Evolutionary conservation across 2,113 vertebrate genomes (phyloP).

Genomic region (Rallus limicola): DNA sequence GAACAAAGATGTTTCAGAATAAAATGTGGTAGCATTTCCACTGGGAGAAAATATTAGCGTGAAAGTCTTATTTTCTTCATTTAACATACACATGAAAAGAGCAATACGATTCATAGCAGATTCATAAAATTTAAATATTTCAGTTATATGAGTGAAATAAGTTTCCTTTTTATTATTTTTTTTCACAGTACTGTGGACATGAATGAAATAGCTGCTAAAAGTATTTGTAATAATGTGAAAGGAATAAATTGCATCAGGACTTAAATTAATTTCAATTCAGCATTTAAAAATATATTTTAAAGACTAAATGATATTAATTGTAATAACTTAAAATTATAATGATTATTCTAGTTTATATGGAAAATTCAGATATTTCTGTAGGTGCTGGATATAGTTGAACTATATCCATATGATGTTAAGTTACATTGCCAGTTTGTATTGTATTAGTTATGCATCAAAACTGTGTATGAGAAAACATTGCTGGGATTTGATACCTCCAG

Average conservation of each 20-base stretch:
- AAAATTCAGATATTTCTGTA: not conserved
- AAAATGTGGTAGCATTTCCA: not conserved
- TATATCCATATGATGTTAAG: not conserved
- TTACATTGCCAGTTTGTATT: not conserved
- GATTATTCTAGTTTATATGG: not conserved
- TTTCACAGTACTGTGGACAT: not conserved
- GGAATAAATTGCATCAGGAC: not conserved
- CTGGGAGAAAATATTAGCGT: not conserved
- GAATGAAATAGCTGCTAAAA: not conserved
- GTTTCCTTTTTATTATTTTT: not conserved
- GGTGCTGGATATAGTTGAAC: not conserved
- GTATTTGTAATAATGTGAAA: not conserved
- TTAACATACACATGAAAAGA: not conserved
- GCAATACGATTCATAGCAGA: not conserved
- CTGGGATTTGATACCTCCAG: not conserved
- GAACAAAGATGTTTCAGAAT: not conserved
- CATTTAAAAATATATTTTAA: not conserved
- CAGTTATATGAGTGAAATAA: not conserved
- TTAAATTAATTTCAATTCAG: not conserved
- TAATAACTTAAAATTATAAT: not conserved
- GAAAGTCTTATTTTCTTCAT: not conserved
- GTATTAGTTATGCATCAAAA: not conserved
- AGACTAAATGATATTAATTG: not conserved
- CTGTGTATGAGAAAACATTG: not conserved
- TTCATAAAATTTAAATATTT: not conserved